Evolutionary conservation across 2,113 vertebrate species (phyloP).

Genomic region (Coptodon rendalli): DNA sequence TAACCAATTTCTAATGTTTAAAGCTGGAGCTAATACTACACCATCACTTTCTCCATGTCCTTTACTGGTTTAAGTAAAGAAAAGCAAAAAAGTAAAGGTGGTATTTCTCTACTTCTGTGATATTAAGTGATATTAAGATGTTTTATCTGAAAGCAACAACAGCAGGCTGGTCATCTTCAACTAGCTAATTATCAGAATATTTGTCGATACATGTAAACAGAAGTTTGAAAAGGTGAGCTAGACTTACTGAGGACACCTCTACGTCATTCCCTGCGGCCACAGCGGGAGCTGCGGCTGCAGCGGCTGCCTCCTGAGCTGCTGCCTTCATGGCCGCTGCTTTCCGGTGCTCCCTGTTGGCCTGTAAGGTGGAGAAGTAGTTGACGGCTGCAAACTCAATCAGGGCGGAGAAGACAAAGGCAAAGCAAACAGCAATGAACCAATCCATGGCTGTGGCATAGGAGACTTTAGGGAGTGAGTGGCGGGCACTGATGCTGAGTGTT

Average conservation of each 20-base stretch:
- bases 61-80: not conserved
- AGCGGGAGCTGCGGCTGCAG: conserved; percentile 45
- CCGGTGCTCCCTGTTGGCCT: conserved; percentile 80
- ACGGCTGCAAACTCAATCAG: conserved; percentile 97
- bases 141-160: not conserved
- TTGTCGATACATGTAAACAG: not conserved
- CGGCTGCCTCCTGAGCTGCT: conserved; percentile 69
- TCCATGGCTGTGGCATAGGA: conserved; percentile 96
- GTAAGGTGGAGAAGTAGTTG: conserved; percentile 96
- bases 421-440: conserved; percentile 97
- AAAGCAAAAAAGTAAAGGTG: not conserved
- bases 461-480: conserved; percentile 92
- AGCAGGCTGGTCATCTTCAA: not conserved
- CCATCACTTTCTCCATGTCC: not conserved
- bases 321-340: conserved; percentile 76
- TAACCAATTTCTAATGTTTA: not conserved
- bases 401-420: conserved; percentile 94
- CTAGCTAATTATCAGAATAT: not conserved
- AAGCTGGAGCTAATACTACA: not conserved
- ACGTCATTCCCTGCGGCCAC: conserved; percentile 57
- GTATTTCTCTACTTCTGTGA: not conserved
- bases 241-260: conserved; percentile 82
- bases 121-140: not conserved
- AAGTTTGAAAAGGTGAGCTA: not conserved
- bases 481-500: conserved; percentile 90